A percentile compares a stretch with the other conserved stretches of the same genome.
phyloP scores from a whole-genome alignment of 2,113 vertebrate species.

The Ia io region DNA sequence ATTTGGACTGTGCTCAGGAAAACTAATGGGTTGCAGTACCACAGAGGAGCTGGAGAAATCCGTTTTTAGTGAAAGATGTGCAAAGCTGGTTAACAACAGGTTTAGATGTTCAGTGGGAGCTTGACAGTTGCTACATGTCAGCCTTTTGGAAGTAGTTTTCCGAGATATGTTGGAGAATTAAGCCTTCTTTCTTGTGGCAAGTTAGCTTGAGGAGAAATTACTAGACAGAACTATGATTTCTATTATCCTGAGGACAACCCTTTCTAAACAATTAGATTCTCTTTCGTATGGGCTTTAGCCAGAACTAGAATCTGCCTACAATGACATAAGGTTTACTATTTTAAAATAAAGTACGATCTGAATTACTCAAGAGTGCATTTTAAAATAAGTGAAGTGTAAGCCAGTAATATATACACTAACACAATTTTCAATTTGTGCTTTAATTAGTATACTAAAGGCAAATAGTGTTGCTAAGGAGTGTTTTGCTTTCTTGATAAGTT shows the following conservation, averaged over 20 bases:
- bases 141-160: constrained; percentile 30
- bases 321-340: background rate
- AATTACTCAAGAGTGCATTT: background rate
- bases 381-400: constrained; percentile 3
- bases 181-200: background rate
- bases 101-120: constrained; percentile 45
- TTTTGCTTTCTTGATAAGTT: constrained; percentile 33
- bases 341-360: background rate
- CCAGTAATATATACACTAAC: background rate
- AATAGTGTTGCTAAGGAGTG: background rate
- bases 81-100: constrained; percentile 63
- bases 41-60: constrained; percentile 55
- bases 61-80: constrained; percentile 57
- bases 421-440: background rate
- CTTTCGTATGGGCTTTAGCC: background rate
- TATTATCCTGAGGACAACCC: background rate
- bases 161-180: background rate
- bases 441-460: constrained; percentile 39
- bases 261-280: background rate
- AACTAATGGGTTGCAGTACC: background rate
- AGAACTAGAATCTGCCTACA: background rate
- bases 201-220: background rate
- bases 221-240: background rate
- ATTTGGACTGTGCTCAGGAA: constrained; percentile 22
- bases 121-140: constrained; percentile 53